Percentiles rank a stretch among this genome's conserved stretches.
Conservation (phyloP, 2,888 invertebrate genomes). For the Trichacis sp. region DNA sequence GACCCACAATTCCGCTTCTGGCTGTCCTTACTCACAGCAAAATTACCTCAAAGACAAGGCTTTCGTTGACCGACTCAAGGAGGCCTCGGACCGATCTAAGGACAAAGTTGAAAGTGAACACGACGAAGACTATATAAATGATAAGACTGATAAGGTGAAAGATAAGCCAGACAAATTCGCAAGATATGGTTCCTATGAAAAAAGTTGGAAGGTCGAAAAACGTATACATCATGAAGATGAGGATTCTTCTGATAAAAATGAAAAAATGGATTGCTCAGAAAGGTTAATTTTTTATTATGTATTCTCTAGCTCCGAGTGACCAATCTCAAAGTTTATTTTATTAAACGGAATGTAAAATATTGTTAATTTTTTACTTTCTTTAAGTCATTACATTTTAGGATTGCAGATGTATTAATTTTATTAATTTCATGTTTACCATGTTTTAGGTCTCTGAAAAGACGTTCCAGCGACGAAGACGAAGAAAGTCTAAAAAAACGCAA, state of each 20-base stretch:
- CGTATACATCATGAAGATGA: slow-evolving; percentile 62
- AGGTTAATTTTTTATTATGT: no score
- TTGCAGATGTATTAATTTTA: no score
- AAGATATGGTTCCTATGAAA: slow-evolving; percentile 45
- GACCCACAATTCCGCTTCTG: slow-evolving; percentile 78
- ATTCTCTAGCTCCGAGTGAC: no score
- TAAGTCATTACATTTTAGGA: no score
- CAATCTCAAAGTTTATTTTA: no score
- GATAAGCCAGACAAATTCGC: slow-evolving; percentile 54
- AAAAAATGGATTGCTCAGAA: slow-evolving; percentile 57
- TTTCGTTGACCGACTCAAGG: no score
- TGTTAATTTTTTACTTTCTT: no score
- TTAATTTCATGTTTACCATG: no score
- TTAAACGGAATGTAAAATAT: no score
- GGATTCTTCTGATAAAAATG: slow-evolving; percentile 59
- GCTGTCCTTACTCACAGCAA: slow-evolving; percentile 81
- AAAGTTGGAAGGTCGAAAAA: slow-evolving; percentile 55
- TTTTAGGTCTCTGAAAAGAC: slow-evolving; percentile 55
- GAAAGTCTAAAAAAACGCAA: slow-evolving; percentile 60
- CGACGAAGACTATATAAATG: slow-evolving; percentile 59
- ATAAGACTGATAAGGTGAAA: slow-evolving; percentile 60
- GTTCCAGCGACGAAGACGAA: slow-evolving; percentile 63
- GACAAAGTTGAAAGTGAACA: slow-evolving; percentile 68
- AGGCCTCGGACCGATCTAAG: slow-evolving; percentile 71
- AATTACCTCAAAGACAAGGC: slow-evolving; percentile 71